phyloP scores from a whole-genome alignment of 1,140 invertebrate genomes.

The Drosophila fuyamai region DNA sequence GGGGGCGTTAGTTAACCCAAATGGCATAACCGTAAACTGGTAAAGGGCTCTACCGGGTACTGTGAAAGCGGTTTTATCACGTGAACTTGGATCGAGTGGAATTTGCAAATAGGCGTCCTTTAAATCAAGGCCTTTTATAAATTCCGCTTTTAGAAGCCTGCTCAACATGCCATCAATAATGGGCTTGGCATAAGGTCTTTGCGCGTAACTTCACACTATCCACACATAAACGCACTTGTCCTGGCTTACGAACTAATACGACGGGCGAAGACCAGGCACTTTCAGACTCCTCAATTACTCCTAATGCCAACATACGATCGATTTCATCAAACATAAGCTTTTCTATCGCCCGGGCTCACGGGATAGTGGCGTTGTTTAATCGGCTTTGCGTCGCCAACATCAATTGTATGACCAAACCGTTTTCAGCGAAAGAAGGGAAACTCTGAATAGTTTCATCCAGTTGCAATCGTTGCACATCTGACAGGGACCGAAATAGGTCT shows the following conservation, averaged over 20 bases:
- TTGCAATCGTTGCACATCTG: too few relatives aligned
- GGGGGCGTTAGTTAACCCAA: too few relatives aligned
- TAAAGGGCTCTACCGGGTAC: slow-evolving; percentile 9
- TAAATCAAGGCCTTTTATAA: neutral
- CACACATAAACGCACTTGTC: too few relatives aligned
- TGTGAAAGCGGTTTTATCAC: slow-evolving; percentile 1
- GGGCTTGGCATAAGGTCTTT: neutral
- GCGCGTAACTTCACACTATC: neutral
- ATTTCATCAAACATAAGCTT: slow-evolving; percentile 1
- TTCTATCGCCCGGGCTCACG: slow-evolving; percentile 1
- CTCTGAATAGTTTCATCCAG: too few relatives aligned
- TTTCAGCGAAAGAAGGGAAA: too few relatives aligned
- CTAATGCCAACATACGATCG: slow-evolving; percentile 1
- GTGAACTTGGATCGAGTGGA: neutral
- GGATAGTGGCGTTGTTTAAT: neutral
- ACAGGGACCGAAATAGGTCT: too few relatives aligned
- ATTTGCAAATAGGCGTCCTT: neutral
- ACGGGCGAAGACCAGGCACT: slow-evolving; percentile 1
- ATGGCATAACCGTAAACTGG: neutral
- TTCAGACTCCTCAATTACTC: slow-evolving; percentile 1
- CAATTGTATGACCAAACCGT: too few relatives aligned
- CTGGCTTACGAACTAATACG: neutral
- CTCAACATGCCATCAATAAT: slow-evolving; percentile 1
- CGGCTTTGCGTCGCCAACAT: neutral
- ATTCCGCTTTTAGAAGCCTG: slow-evolving; percentile 1